These are phyloP conservation scores for Diabrotica balteata DNA, from an alignment of 2,888 invertebrate species.

Conservation along the genomic window DNA sequence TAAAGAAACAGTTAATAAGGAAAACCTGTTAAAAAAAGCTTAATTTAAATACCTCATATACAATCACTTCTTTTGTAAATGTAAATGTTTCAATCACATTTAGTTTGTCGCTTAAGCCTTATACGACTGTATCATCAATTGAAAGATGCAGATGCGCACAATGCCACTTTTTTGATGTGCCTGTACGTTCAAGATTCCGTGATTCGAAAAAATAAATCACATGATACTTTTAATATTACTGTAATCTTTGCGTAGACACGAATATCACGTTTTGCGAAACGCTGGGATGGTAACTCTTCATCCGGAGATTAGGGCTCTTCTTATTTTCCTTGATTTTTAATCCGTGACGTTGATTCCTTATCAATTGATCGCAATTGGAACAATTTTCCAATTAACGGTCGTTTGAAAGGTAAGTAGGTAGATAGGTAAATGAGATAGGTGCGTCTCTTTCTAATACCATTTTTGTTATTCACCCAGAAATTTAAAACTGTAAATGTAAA, in stretches of 20 bases:
- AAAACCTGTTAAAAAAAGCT: too few relatives aligned
- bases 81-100: too few relatives aligned
- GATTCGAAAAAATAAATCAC: slow-evolving; percentile 37
- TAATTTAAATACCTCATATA: too few relatives aligned
- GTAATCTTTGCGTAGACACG: slow-evolving; percentile 39
- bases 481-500: too few relatives aligned
- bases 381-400: neutral
- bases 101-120: slow-evolving; percentile 6
- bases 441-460: too few relatives aligned
- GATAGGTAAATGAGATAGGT: neutral
- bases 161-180: slow-evolving; percentile 7
- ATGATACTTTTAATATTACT: slow-evolving; percentile 36
- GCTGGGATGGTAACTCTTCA: slow-evolving; percentile 15
- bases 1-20: too few relatives aligned
- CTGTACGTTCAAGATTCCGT: slow-evolving; percentile 28
- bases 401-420: neutral
- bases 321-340: slow-evolving; percentile 4
- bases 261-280: slow-evolving; percentile 35
- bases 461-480: too few relatives aligned
- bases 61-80: too few relatives aligned
- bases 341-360: slow-evolving; percentile 1
- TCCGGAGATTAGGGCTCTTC: slow-evolving; percentile 6
- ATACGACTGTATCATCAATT: neutral
- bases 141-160: slow-evolving; percentile 1
- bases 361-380: neutral